Conservation (phyloP, 2,797 vertebrate genomes). For the Liasis olivaceus region DNA sequence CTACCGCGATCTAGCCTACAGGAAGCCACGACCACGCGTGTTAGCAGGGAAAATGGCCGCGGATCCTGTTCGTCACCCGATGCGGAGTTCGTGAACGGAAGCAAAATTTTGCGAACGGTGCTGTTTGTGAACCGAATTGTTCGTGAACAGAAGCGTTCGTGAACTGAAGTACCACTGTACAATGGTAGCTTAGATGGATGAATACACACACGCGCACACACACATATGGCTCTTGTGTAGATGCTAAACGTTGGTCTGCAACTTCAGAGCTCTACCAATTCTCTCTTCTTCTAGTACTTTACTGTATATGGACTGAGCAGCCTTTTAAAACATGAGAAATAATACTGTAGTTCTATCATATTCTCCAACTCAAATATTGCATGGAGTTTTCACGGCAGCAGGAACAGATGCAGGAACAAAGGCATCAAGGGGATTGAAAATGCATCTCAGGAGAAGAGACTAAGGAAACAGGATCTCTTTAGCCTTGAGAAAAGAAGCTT, state of each 20-base stretch:
- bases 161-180: background rate
- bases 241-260: background rate
- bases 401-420: background rate
- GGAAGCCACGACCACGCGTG: no score
- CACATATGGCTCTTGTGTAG: background rate
- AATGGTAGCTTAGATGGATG: background rate
- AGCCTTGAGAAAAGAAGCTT: no score
- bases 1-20: no score
- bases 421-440: no score
- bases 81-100: no score
- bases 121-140: no score
- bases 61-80: no score
- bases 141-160: no score
- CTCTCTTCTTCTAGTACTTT: background rate
- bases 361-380: background rate
- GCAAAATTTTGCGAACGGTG: no score
- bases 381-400: background rate
- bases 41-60: no score
- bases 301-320: background rate
- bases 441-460: no score
- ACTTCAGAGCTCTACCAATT: background rate
- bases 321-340: background rate
- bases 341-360: background rate
- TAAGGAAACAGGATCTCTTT: no score
- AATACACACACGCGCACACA: background rate